Evolutionary conservation across 2,113 vertebrate species (phyloP).

Genomic region (Apeltes quadracus): DNA sequence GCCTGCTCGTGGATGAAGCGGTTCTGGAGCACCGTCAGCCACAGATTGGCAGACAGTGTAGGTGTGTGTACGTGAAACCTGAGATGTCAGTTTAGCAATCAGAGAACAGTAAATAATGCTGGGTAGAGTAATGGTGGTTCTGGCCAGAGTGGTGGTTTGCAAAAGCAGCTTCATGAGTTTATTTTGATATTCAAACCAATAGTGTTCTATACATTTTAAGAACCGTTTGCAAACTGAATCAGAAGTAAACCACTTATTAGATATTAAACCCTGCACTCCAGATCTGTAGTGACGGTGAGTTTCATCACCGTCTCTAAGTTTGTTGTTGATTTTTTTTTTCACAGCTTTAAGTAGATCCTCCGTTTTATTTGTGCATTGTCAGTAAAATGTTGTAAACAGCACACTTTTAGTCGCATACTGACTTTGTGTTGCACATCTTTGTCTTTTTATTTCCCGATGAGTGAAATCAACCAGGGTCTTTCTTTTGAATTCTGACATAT

Average conservation of each 20-base stretch:
- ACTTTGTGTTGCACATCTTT: neutral
- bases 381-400: too few species aligned
- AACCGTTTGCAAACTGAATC: conserved; percentile 43
- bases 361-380: neutral
- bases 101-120: conserved; percentile 56
- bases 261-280: conserved; percentile 26
- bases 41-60: conserved; percentile 52
- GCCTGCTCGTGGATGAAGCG: neutral
- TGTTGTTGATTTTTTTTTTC: neutral
- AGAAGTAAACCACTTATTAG: conserved; percentile 18
- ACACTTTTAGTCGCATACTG: neutral
- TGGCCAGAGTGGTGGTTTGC: too few species aligned
- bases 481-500: neutral
- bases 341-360: neutral
- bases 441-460: neutral
- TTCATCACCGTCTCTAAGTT: neutral
- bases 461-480: neutral
- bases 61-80: conserved; percentile 34
- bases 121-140: too few species aligned
- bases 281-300: neutral
- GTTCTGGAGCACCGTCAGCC: conserved; percentile 29
- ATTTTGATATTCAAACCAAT: conserved; percentile 44
- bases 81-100: conserved; percentile 45
- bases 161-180: neutral
- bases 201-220: conserved; percentile 32